These are phyloP conservation scores for Silvanus unidentatus DNA, from an alignment of 2,888 invertebrate species.

Conservation along the genomic window DNA sequence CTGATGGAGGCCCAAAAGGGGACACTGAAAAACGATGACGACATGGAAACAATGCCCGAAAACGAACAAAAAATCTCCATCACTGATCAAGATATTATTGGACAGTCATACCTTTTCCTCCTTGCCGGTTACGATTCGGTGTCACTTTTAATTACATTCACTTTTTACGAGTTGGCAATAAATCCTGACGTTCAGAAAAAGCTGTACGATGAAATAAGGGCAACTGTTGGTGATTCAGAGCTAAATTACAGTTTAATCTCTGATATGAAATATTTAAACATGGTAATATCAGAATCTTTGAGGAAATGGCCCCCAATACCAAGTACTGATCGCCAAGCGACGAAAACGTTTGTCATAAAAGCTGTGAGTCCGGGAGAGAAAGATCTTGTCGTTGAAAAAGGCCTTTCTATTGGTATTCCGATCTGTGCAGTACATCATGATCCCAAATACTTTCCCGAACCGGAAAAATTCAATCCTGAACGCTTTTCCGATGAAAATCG, in stretches of 20 bases:
- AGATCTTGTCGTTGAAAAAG: neutral
- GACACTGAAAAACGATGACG: constrained; percentile 12
- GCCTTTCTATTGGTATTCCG: neutral
- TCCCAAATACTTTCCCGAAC: constrained; percentile 3
- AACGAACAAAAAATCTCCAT: neutral
- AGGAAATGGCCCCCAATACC: constrained; percentile 14
- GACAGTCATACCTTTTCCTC: constrained; percentile 12
- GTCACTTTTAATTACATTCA: constrained; percentile 7
- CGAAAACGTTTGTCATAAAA: neutral
- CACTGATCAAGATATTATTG: constrained; percentile 10
- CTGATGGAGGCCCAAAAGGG: constrained; percentile 51
- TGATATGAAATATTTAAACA: constrained; percentile 14
- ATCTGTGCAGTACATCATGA: constrained; percentile 1
- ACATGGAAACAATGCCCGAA: too few relatives aligned
- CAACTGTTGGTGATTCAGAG: neutral
- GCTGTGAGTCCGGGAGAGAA: neutral
- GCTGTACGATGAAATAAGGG: constrained; percentile 11
- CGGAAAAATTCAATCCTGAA: constrained; percentile 5
- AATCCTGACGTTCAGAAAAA: constrained; percentile 9
- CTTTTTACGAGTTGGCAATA: constrained; percentile 11
- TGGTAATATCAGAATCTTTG: constrained; percentile 12
- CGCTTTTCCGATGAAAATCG: constrained; percentile 3
- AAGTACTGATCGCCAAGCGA: neutral
- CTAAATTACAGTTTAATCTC: constrained; percentile 10
- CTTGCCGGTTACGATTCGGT: constrained; percentile 13